These are phyloP conservation scores for Anarsia innoxiella DNA, from an alignment of 2,888 invertebrate genomes.

Conservation along the genomic window DNA sequence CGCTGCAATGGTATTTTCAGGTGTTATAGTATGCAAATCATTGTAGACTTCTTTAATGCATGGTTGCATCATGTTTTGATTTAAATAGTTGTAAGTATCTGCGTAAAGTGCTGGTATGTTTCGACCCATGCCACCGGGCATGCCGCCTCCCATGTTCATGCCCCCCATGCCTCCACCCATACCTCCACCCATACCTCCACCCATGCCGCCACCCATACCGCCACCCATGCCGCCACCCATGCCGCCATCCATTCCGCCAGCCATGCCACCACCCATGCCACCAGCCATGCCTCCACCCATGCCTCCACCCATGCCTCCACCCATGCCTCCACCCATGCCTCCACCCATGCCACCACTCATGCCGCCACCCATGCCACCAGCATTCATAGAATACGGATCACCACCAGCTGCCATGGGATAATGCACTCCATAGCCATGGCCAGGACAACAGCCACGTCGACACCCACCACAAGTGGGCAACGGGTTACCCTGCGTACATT, in stretches of 20 bases:
- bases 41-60: constrained; percentile 57
- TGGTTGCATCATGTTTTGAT: constrained; percentile 57
- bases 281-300: constrained; percentile 5
- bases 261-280: constrained; percentile 2
- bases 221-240: constrained; percentile 6
- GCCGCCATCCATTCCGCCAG: background rate
- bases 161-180: constrained; percentile 6
- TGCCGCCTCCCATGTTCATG: background rate
- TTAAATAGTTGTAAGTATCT: constrained; percentile 57
- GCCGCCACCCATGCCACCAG: constrained; percentile 4
- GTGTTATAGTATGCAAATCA: constrained; percentile 49
- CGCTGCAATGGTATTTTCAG: constrained; percentile 50
- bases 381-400: constrained; percentile 7
- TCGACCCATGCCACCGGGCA: constrained; percentile 30
- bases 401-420: constrained; percentile 19
- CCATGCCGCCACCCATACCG: constrained; percentile 2
- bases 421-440: constrained; percentile 25
- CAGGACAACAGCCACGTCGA: constrained; percentile 31
- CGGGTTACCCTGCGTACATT: constrained; percentile 19
- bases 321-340: constrained; percentile 5
- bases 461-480: constrained; percentile 32
- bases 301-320: constrained; percentile 4
- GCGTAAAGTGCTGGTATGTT: constrained; percentile 50
- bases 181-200: background rate
- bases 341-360: constrained; percentile 6